These are phyloP conservation scores for Octopus bimaculoides DNA, from an alignment of 1,140 invertebrate genomes.

Conservation along the genomic window DNA sequence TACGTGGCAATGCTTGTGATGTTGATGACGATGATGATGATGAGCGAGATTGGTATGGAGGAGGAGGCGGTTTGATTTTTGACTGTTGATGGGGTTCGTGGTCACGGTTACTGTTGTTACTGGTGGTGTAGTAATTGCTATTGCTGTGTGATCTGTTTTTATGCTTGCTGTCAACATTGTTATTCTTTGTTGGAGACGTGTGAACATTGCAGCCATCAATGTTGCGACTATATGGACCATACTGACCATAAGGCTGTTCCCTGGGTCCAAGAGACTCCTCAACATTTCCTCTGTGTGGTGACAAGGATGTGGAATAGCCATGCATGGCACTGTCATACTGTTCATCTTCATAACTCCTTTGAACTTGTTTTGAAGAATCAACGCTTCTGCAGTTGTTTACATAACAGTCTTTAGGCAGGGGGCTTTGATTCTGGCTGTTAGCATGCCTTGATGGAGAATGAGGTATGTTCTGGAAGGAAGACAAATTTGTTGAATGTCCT, in stretches of 20 bases:
- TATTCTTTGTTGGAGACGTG: not conserved
- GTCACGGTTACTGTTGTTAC: not conserved
- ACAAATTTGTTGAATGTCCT: too few species aligned
- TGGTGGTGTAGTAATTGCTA: not conserved
- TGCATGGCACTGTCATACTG: not conserved
- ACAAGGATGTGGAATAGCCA: not conserved
- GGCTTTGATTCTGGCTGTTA: not conserved
- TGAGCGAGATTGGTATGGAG: not conserved
- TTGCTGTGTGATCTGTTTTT: not conserved
- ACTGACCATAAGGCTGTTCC: slow-evolving; percentile 1
- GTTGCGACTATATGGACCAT: not conserved
- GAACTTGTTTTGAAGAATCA: not conserved
- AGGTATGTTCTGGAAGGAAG: not conserved
- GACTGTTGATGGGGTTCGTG: not conserved
- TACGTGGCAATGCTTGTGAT: not conserved
- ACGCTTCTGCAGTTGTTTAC: not conserved
- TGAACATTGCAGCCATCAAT: not conserved
- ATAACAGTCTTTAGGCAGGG: not conserved
- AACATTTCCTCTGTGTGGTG: not conserved
- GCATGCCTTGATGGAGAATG: not conserved
- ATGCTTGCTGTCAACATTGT: not conserved
- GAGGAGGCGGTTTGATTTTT: not conserved
- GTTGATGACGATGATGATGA: not conserved
- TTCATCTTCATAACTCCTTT: not conserved
- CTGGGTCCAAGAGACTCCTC: not conserved